A percentile compares a stretch with the other conserved stretches of the same genome.
Conservation (phyloP, 2,113 vertebrate genomes). For the Hemicordylus capensis region DNA sequence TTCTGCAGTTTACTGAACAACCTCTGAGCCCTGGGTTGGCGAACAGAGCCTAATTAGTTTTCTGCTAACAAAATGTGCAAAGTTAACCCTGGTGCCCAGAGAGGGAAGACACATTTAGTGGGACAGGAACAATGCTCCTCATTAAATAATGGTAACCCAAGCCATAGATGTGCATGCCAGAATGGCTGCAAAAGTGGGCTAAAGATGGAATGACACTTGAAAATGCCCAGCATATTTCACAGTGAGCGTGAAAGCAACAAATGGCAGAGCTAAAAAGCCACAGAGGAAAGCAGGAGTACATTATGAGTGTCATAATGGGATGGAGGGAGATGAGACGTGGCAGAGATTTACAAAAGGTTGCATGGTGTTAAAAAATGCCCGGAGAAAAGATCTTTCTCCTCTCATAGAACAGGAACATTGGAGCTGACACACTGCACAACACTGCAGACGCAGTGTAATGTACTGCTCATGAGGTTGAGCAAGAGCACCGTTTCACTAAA, state of each 20-base stretch:
- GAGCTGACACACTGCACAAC: too few relatives aligned
- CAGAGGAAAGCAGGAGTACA: neutral
- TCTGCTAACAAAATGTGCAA: neutral
- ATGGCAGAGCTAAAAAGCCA: neutral
- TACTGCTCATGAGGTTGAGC: too few relatives aligned
- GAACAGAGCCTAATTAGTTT: conserved; percentile 26
- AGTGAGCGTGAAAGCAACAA: conserved; percentile 5
- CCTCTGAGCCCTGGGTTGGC: neutral
- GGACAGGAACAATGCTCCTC: neutral
- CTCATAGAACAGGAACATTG: too few relatives aligned
- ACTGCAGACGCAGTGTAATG: too few relatives aligned
- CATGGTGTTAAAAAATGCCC: too few relatives aligned
- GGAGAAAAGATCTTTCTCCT: too few relatives aligned
- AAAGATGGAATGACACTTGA: neutral
- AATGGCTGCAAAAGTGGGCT: neutral
- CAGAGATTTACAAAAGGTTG: too few relatives aligned
- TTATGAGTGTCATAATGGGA: too few relatives aligned
- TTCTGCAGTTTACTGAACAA: neutral
- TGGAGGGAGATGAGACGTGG: too few relatives aligned
- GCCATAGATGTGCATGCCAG: neutral
- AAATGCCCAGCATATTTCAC: neutral
- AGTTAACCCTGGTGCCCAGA: neutral
- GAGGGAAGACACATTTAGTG: neutral
- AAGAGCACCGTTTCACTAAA: too few relatives aligned
- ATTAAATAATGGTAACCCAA: neutral